Conservation (phyloP, 2,113 vertebrate genomes). For the Pachypanchax playfairii region DNA sequence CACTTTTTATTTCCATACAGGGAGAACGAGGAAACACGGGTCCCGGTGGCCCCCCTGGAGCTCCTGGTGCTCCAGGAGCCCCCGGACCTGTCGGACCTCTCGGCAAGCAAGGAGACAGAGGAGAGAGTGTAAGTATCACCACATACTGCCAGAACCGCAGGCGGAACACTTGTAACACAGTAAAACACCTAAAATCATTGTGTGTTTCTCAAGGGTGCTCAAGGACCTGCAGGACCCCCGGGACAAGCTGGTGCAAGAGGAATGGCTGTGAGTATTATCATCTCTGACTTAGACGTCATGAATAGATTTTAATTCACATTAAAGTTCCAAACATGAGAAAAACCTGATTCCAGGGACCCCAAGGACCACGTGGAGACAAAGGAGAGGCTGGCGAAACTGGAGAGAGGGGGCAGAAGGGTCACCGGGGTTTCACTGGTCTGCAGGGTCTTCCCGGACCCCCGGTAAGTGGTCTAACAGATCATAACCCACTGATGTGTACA, state of each 20-base stretch:
- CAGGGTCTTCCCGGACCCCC: conserved; percentile 97
- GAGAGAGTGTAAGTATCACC: conserved; percentile 87
- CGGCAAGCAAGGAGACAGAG: conserved; percentile 97
- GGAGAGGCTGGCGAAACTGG: conserved; percentile 93
- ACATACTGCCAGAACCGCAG: not conserved
- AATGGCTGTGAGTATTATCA: conserved; percentile 86
- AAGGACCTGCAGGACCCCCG: conserved; percentile 91
- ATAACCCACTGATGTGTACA: no score
- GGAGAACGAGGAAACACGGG: conserved; percentile 95
- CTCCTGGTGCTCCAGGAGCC: conserved; percentile 88
- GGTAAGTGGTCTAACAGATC: conserved; percentile 79
- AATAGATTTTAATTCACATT: not conserved
- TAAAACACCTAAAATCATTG: not conserved
- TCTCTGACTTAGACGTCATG: not conserved
- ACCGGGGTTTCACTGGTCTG: conserved; percentile 96
- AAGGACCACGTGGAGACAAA: conserved; percentile 97
- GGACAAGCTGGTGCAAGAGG: conserved; percentile 92
- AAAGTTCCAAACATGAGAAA: not conserved
- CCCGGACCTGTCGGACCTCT: conserved; percentile 91
- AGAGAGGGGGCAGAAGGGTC: conserved; percentile 95
- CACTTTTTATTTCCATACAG: conserved; percentile 67
- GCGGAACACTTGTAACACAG: conserved; percentile 1
- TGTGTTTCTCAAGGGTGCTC: conserved; percentile 83
- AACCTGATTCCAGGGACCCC: conserved; percentile 85
- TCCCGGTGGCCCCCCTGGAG: conserved; percentile 86